Conservation (phyloP, 2,888 invertebrate species). For the Eristalis pertinax region DNA sequence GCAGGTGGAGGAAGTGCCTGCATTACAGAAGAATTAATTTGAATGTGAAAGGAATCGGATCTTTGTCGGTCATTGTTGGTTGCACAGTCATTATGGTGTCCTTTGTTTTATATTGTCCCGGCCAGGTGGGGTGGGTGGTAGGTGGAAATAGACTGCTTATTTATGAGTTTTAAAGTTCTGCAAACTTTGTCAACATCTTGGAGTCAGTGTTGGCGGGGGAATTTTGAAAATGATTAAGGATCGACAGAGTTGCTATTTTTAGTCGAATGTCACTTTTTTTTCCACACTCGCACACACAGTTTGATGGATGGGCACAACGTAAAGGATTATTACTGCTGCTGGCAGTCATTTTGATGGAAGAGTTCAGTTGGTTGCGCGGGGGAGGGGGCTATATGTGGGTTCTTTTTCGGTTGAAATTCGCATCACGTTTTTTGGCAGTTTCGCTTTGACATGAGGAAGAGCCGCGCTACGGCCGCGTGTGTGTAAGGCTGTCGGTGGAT, state of each 20-base stretch:
- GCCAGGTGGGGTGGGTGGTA: background rate
- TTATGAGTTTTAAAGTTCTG: background rate
- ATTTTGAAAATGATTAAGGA: background rate
- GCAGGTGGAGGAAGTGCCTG: background rate
- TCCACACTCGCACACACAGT: background rate
- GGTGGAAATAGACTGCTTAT: background rate
- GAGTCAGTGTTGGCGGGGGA: background rate
- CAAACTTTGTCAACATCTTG: background rate
- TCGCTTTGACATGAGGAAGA: constrained; percentile 23
- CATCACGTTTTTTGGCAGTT: constrained; percentile 21
- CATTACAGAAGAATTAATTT: constrained; percentile 12
- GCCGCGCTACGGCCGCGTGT: background rate
- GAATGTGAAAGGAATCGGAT: constrained; percentile 14
- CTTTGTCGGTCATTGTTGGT: constrained; percentile 4
- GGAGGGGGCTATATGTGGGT: background rate
- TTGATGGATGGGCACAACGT: constrained; percentile 31
- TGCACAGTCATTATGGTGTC: background rate
- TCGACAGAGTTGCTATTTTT: background rate
- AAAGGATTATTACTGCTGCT: constrained; percentile 16
- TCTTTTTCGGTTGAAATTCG: background rate
- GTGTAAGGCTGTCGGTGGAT: background rate
- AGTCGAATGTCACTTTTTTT: background rate
- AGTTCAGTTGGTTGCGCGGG: background rate
- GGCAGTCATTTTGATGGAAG: constrained; percentile 30
- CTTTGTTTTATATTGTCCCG: background rate